A percentile compares a stretch with the other conserved stretches of the same genome.
phyloP scores from a whole-genome alignment of 2,888 invertebrate species.

The Caenorhabditis sp. region DNA sequence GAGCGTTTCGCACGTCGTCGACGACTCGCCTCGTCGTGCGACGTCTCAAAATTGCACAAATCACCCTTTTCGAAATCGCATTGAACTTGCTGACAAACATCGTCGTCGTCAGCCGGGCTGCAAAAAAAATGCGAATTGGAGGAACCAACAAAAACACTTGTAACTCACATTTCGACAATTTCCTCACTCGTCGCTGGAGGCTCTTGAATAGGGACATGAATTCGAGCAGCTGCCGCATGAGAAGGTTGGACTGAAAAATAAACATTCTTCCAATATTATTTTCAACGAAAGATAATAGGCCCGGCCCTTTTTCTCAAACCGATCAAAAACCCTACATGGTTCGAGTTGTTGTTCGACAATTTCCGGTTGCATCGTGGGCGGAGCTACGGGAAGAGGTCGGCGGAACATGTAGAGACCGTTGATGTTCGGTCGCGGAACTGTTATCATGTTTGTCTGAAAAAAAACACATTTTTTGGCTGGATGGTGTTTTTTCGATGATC shows the following conservation, averaged over 20 bases:
- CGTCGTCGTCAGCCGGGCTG: conserved; percentile 21
- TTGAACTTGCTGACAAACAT: conserved; percentile 24
- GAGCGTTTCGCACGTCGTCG: not conserved
- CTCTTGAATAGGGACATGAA: not conserved
- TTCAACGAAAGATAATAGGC: too few species aligned
- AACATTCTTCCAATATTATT: too few species aligned
- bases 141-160: not conserved
- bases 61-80: conserved; percentile 41
- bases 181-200: not conserved
- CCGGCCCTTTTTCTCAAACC: too few species aligned
- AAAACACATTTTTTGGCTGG: too few species aligned
- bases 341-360: not conserved
- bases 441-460: conserved; percentile 16
- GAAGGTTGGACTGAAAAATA: not conserved
- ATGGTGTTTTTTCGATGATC: too few species aligned
- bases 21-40: conserved; percentile 43
- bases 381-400: conserved; percentile 23
- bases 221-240: not conserved
- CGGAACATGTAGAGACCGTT: conserved; percentile 6
- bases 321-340: too few species aligned
- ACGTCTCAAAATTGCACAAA: conserved; percentile 42
- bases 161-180: not conserved
- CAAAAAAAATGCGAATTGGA: not conserved
- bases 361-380: conserved; percentile 23
- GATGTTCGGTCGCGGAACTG: not conserved